phyloP scores from a whole-genome alignment of 2,113 vertebrate species.

The Acinonyx jubatus region DNA sequence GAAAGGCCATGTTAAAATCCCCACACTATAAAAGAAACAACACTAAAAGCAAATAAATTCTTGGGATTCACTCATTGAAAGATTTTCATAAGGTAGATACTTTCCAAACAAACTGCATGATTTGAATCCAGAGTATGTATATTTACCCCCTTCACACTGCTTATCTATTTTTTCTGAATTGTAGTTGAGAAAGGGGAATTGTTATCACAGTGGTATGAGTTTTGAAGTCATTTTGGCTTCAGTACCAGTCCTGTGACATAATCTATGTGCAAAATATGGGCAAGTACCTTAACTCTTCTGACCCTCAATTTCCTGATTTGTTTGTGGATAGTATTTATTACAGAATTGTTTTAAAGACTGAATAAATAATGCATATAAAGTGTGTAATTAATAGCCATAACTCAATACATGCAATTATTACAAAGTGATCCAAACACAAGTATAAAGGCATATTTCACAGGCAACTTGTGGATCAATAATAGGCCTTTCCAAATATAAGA shows the following conservation, averaged over 20 bases:
- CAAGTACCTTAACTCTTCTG: neutral
- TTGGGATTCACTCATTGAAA: neutral
- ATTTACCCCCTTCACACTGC: neutral
- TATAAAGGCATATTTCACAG: constrained; percentile 58
- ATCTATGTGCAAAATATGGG: neutral
- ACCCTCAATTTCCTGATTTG: neutral
- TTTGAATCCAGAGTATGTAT: neutral
- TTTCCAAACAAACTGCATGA: neutral
- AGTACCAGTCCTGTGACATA: neutral
- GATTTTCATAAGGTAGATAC: neutral
- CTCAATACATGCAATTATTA: constrained; percentile 59
- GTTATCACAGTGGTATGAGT: neutral
- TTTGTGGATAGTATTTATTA: constrained; percentile 33
- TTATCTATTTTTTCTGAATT: neutral
- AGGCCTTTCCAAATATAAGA: constrained; percentile 40
- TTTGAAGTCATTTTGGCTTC: neutral
- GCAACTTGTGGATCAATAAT: constrained; percentile 1
- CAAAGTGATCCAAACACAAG: constrained; percentile 22
- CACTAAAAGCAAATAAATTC: neutral
- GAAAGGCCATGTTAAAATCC: neutral
- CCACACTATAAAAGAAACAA: neutral
- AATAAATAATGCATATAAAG: constrained; percentile 22
- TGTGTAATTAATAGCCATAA: neutral
- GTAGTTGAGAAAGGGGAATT: neutral
- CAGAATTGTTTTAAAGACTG: constrained; percentile 24